A percentile compares a stretch with the other conserved stretches of the same genome.
Evolutionary conservation across 2,113 vertebrate genomes (phyloP).

Genomic region (Gambusia affinis): DNA sequence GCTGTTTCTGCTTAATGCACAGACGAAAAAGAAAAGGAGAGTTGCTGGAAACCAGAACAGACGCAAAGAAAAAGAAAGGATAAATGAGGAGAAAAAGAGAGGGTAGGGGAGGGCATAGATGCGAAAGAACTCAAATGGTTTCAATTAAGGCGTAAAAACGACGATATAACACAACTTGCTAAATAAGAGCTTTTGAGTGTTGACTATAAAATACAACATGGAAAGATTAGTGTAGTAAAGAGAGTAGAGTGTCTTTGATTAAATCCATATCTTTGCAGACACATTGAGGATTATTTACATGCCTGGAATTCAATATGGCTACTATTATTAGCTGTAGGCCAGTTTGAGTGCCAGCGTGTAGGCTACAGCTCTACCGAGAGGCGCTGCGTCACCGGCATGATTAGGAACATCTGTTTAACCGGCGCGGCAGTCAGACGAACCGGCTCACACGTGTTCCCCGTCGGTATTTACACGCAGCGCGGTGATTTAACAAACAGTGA

Average conservation of each 20-base stretch:
- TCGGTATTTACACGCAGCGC: neutral
- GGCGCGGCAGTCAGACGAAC: neutral
- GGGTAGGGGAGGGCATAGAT: neutral
- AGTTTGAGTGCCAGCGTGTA: neutral
- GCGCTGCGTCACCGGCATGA: neutral
- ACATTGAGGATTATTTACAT: neutral
- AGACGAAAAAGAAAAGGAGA: constrained; percentile 59
- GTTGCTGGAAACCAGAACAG: constrained; percentile 62
- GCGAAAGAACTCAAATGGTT: constrained; percentile 11
- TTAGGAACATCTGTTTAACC: constrained; percentile 5
- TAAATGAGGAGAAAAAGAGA: neutral
- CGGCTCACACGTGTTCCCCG: neutral
- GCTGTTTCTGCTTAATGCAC: constrained; percentile 79
- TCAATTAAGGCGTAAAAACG: constrained; percentile 13
- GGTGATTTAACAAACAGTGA: constrained; percentile 26
- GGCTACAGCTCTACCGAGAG: neutral
- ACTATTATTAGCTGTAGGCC: neutral
- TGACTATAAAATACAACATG: neutral
- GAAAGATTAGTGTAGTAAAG: neutral
- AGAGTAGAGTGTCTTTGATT: neutral
- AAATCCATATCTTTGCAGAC: neutral
- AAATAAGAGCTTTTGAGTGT: neutral
- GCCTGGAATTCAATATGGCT: neutral
- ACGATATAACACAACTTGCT: neutral
- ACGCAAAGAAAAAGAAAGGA: constrained; percentile 37